Evolutionary conservation across 1,140 invertebrate genomes (phyloP).

Genomic region (Bilobella aurantiaca): DNA sequence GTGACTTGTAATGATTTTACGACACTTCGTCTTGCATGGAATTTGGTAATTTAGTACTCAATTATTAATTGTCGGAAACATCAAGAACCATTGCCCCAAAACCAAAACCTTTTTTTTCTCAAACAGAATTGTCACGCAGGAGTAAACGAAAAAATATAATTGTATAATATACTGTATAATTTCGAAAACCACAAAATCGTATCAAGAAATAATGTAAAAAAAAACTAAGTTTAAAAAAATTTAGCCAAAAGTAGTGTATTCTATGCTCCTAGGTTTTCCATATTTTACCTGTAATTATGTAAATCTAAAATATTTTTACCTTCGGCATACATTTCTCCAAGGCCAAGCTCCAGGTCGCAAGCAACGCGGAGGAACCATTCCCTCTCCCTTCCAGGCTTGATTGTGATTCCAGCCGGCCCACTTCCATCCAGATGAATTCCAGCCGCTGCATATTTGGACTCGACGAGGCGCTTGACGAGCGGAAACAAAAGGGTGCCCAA

Average conservation of each 20-base stretch:
- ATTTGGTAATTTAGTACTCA: too few species aligned
- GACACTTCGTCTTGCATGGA: too few species aligned
- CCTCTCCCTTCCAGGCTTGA: neutral
- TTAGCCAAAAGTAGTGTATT: neutral
- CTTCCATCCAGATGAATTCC: neutral
- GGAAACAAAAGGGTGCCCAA: neutral
- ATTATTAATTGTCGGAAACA: too few species aligned
- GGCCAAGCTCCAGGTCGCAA: constrained; percentile 4
- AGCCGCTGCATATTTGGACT: neutral
- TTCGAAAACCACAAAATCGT: too few species aligned
- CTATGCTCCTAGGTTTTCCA: too few species aligned
- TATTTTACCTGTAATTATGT: neutral
- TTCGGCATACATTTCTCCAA: constrained; percentile 22
- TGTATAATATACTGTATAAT: too few species aligned
- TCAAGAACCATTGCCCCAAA: too few species aligned
- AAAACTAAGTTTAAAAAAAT: neutral
- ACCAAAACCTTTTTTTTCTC: too few species aligned
- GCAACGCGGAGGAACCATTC: constrained; percentile 8
- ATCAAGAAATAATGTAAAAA: too few species aligned
- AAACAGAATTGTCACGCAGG: too few species aligned
- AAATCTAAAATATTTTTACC: constrained; percentile 8
- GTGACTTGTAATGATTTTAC: too few species aligned
- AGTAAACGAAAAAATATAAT: too few species aligned
- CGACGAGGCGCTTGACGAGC: neutral
- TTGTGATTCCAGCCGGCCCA: neutral